Evolutionary conservation across 2,888 invertebrate species (phyloP).

Genomic region (Nasonovia ribisnigri): DNA sequence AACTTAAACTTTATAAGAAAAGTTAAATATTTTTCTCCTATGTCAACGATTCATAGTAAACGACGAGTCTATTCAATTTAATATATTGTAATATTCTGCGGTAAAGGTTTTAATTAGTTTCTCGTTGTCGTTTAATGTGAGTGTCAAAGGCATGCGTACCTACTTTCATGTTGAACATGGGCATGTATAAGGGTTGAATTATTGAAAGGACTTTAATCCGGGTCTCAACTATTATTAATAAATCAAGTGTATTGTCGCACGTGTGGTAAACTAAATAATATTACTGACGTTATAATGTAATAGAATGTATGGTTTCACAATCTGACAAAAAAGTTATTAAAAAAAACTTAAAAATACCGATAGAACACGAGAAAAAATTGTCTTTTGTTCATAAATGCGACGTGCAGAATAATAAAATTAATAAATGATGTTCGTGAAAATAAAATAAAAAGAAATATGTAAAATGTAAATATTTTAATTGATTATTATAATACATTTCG

Average conservation of each 20-base stretch:
- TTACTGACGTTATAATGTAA: neutral
- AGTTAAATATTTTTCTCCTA: neutral
- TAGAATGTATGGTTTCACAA: neutral
- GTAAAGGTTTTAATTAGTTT: slow-evolving; percentile 39
- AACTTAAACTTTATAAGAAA: slow-evolving; percentile 7
- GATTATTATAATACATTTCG: neutral
- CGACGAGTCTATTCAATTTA: slow-evolving; percentile 3
- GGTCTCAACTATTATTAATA: slow-evolving; percentile 38
- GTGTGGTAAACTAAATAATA: neutral
- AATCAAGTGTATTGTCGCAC: neutral
- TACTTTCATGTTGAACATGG: neutral
- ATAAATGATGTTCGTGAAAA: neutral
- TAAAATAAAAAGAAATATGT: neutral
- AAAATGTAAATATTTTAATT: neutral
- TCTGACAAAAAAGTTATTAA: neutral
- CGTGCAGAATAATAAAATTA: neutral
- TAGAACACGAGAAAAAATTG: neutral
- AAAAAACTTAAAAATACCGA: neutral
- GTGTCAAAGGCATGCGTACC: slow-evolving; percentile 40
- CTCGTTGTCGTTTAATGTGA: slow-evolving; percentile 27
- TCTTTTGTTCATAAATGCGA: neutral
- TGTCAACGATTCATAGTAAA: neutral
- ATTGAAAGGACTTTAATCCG: slow-evolving; percentile 25
- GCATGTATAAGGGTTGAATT: slow-evolving; percentile 25
- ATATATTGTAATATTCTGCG: neutral